Evolutionary conservation across 2,797 vertebrate genomes (phyloP).

Genomic region (Molothrus ater): DNA sequence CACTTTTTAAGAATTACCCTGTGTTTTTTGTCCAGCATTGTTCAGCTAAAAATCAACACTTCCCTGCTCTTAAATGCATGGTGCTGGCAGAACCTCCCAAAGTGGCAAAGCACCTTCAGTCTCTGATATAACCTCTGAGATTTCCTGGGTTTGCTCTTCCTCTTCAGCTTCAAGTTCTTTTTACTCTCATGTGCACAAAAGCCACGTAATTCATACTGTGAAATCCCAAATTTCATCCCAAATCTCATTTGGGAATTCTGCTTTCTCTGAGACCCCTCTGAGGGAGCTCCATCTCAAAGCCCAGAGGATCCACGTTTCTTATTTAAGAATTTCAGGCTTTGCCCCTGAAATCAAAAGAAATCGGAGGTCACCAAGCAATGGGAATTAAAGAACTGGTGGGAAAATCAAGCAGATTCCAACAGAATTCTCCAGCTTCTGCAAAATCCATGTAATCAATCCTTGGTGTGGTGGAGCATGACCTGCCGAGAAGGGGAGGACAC

Average conservation of each 20-base stretch:
- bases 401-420: not conserved
- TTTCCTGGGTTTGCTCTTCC: not conserved
- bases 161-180: not conserved
- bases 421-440: not conserved
- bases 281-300: not conserved
- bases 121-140: not conserved
- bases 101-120: not conserved
- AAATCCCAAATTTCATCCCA: not conserved
- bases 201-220: not conserved
- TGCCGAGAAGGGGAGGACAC: not conserved
- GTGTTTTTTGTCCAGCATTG: not conserved
- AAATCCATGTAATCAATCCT: accelerated
- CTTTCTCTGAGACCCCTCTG: not conserved
- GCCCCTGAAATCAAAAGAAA: not conserved
- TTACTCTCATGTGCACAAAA: not conserved
- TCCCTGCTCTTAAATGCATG: not conserved
- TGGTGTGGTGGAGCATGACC: not conserved
- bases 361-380: not conserved
- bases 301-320: accelerated
- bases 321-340: not conserved
- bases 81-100: not conserved
- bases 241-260: not conserved
- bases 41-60: not conserved
- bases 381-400: not conserved
- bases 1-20: not conserved